These are phyloP conservation scores for Onychomys torridus DNA, from an alignment of 2,797 vertebrate species.

Conservation along the genomic window DNA sequence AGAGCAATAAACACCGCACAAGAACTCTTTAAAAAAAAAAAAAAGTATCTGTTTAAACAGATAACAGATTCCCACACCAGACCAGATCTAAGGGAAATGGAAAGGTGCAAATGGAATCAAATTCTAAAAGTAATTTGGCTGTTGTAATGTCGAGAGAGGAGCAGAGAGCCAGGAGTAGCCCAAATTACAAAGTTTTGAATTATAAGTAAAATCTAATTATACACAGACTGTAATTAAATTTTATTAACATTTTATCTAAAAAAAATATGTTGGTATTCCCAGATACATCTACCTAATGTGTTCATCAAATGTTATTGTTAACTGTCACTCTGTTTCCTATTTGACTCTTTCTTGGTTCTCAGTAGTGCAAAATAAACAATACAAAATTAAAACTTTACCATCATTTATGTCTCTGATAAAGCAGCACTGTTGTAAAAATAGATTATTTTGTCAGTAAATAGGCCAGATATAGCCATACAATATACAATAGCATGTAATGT, in stretches of 20 bases:
- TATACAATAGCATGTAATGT: background rate
- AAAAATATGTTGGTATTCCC: slow-evolving; percentile 14
- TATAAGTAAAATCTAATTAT: background rate
- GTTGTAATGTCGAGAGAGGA: background rate
- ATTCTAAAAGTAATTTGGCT: background rate
- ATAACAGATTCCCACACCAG: background rate
- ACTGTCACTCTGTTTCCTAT: background rate
- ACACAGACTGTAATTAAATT: background rate
- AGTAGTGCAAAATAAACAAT: slow-evolving; percentile 15
- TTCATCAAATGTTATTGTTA: background rate
- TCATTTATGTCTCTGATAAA: background rate
- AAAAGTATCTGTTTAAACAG: slow-evolving; percentile 24
- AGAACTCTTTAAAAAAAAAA: slow-evolving; percentile 17
- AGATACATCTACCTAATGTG: slow-evolving; percentile 7
- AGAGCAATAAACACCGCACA: background rate
- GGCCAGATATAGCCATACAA: background rate
- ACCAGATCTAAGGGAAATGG: background rate
- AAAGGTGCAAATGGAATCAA: background rate
- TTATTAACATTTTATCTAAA: slow-evolving; percentile 38
- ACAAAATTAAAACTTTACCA: background rate
- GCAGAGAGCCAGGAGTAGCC: background rate
- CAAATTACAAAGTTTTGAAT: slow-evolving; percentile 26
- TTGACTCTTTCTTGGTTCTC: background rate
- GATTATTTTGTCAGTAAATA: background rate
- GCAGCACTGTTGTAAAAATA: background rate